Conservation (phyloP, 1,140 invertebrate genomes). For the Campoletis sonorensis region DNA sequence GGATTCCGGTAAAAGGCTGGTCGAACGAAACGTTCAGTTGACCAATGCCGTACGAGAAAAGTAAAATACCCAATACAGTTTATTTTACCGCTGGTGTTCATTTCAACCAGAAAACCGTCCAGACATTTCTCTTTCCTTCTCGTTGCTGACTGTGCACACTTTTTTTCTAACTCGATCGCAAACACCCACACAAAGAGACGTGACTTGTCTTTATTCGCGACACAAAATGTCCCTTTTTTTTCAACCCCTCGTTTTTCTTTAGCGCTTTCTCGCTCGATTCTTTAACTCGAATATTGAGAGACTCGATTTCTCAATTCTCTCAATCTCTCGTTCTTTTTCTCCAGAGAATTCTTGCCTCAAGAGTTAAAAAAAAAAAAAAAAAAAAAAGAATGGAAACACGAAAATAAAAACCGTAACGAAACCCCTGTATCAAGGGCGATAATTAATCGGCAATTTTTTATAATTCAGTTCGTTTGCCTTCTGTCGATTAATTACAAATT, state of each 20-base stretch:
- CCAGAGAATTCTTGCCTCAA: no score
- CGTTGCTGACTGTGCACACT: conserved; percentile 68
- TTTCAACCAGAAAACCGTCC: conserved; percentile 44
- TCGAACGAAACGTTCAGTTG: conserved; percentile 47
- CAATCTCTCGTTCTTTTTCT: not conserved
- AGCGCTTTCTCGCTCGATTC: not conserved
- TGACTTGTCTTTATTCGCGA: conserved; percentile 40
- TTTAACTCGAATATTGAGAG: not conserved
- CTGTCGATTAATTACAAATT: no score
- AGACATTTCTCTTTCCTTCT: conserved; percentile 51
- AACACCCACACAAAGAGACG: conserved; percentile 21
- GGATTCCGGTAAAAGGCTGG: conserved; percentile 36
- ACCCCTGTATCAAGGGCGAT: no score
- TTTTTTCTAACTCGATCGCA: conserved; percentile 47
- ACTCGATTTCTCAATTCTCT: not conserved
- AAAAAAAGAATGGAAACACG: no score
- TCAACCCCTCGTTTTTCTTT: not conserved
- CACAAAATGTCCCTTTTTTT: not conserved
- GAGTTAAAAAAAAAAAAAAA: no score
- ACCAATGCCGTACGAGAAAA: conserved; percentile 62
- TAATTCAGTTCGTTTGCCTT: no score
- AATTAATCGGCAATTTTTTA: no score
- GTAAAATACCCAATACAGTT: conserved; percentile 74
- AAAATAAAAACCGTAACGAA: no score
- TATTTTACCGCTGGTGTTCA: conserved; percentile 66